Evolutionary conservation across 2,113 vertebrate species (phyloP).

Genomic region (Xiphorhynchus elegans): DNA sequence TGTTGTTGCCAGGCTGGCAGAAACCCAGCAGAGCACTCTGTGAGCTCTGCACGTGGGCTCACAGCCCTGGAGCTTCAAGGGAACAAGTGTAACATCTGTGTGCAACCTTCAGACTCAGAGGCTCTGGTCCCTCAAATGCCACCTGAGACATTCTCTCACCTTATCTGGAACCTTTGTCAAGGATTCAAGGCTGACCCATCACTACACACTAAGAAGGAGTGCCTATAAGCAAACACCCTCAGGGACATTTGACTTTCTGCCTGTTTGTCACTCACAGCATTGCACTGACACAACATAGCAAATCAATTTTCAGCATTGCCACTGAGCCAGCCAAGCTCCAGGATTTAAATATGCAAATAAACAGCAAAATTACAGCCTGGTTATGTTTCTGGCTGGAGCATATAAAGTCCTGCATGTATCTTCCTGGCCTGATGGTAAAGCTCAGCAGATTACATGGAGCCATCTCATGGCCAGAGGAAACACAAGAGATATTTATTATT

Average conservation of each 20-base stretch:
- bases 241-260: not conserved
- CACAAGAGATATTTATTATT: slow-evolving; percentile 3
- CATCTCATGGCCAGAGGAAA: slow-evolving; percentile 21
- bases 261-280: not conserved
- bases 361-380: not conserved
- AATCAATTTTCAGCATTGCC: not conserved
- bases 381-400: not conserved
- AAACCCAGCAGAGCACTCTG: not conserved
- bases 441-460: not conserved
- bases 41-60: not conserved
- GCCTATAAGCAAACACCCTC: not conserved
- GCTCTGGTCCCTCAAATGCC: not conserved
- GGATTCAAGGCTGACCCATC: not conserved
- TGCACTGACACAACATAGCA: rapidly evolving
- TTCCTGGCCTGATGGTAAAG: not conserved
- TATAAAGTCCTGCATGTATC: not conserved
- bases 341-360: not conserved
- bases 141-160: not conserved
- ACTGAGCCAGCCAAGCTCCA: not conserved
- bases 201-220: not conserved
- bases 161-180: not conserved
- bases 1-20: not conserved
- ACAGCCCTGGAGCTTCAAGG: not conserved
- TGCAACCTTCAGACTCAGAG: not conserved
- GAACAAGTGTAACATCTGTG: not conserved